These are phyloP conservation scores for Sinocyclocheilus grahami DNA, from an alignment of 2,113 vertebrate species.

Conservation along the genomic window DNA sequence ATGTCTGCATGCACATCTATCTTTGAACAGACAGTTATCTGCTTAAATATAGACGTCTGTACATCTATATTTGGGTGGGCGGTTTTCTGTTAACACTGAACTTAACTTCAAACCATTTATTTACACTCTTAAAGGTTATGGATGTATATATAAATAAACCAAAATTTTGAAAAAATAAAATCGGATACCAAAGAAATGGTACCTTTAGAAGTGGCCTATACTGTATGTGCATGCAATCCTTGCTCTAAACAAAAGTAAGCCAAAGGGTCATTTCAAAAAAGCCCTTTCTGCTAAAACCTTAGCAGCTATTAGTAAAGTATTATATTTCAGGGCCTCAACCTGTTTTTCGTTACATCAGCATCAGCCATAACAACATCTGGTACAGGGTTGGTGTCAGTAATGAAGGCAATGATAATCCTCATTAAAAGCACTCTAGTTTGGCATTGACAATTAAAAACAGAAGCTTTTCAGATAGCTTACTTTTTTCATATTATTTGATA, in stretches of 20 bases:
- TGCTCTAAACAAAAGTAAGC: neutral
- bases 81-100: neutral
- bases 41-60: neutral
- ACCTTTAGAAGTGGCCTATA: neutral
- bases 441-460: neutral
- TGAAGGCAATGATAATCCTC: neutral
- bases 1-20: neutral
- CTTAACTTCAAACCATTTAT: neutral
- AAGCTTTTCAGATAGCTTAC: neutral
- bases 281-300: neutral
- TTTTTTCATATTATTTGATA: neutral
- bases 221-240: neutral
- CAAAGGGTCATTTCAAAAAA: neutral
- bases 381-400: neutral
- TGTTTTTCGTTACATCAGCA: neutral
- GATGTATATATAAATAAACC: neutral
- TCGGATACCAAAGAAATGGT: neutral
- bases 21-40: constrained; percentile 1
- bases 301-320: neutral
- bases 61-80: neutral
- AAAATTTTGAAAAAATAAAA: neutral
- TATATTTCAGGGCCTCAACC: constrained; percentile 10
- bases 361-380: constrained; percentile 26
- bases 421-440: no score
- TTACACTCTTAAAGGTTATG: neutral